Evolutionary conservation across 2,113 vertebrate genomes (phyloP), one percentile per base, ranked within the genome.

Genomic region (Sakesphorus luctuosus): DNA sequence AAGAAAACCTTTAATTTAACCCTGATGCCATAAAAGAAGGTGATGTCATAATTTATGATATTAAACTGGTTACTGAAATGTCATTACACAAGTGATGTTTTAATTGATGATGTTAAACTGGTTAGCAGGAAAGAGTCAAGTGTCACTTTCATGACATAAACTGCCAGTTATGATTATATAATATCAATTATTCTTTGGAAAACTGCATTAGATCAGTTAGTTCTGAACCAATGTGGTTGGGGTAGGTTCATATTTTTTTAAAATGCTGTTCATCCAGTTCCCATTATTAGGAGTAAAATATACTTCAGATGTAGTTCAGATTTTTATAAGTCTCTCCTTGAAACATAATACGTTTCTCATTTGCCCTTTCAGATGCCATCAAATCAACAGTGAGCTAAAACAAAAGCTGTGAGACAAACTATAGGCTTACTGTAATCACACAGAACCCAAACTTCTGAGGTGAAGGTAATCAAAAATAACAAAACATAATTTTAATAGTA

Each of bases 151-250:
- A 82, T 97, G 97, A 97, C 97, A 97, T 97, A 97, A 98, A 98
- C 97, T 97, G 97, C 94, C 97, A 95, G 94, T 98, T 98, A 98
- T 4, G 83, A 97, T 98, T 97, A 98, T 98, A 97, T 97, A 98
- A 97, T 97, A 98, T 96, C 98, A 97, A 98, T 98, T 98, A 98
- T 96, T 98, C 97, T 91, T 96, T 90, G 86, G 93, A 95, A 97
- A 98, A 97, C 86, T 87, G 36, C 95, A 94, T 97, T 97, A 97
- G 93, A 97, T 97, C 92, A 94, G 95, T 96, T 90, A 97, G 84
- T 97, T 87, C 87, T 83, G 81, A 96, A 96, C 76, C 87, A 71
- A 94, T 94, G 94, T 86, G 90, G 83, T 80, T 96, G 84, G 62
- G 80, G 68, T 28, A 95, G 91, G 97, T 97, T 97, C 97, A 97